A percentile compares a stretch with the other conserved stretches of the same genome.
These are phyloP conservation scores for Pyrrhura leucotis DNA, from an alignment of 2,797 vertebrate genomes.

Conservation along the genomic window DNA sequence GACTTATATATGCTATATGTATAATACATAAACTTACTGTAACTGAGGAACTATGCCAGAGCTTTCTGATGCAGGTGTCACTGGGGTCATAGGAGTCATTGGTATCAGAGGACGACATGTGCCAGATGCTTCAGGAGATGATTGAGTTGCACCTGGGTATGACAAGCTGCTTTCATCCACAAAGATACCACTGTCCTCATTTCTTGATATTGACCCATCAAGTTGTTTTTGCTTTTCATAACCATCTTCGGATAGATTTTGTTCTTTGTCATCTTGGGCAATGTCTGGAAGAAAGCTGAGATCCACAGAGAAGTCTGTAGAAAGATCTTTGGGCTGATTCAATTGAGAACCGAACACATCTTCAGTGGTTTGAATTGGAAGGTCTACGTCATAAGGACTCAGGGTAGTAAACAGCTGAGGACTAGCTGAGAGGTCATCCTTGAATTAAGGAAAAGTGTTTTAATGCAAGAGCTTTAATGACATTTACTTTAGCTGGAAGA, in stretches of 20 bases:
- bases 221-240: neutral
- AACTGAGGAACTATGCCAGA: constrained; percentile 92
- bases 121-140: constrained; percentile 44
- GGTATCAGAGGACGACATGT: constrained; percentile 80
- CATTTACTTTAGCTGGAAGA: neutral
- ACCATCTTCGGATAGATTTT: neutral
- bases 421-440: constrained; percentile 69
- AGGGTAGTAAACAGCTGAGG: constrained; percentile 58
- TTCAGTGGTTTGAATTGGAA: constrained; percentile 70
- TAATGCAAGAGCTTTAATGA: too few relatives aligned
- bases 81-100: constrained; percentile 88
- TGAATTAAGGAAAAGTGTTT: neutral
- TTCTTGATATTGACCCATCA: neutral
- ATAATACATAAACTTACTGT: constrained; percentile 81
- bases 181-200: constrained; percentile 55
- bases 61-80: constrained; percentile 82
- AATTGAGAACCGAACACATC: constrained; percentile 45
- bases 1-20: neutral
- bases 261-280: constrained; percentile 73
- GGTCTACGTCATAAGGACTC: constrained; percentile 75
- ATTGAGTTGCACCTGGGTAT: neutral
- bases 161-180: constrained; percentile 18
- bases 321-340: constrained; percentile 64
- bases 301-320: constrained; percentile 82
- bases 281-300: constrained; percentile 93